A percentile compares a stretch with the other conserved stretches of the same genome.
Conservation (phyloP, 2,797 vertebrate species). For the Lindbergichthys nudifrons region DNA sequence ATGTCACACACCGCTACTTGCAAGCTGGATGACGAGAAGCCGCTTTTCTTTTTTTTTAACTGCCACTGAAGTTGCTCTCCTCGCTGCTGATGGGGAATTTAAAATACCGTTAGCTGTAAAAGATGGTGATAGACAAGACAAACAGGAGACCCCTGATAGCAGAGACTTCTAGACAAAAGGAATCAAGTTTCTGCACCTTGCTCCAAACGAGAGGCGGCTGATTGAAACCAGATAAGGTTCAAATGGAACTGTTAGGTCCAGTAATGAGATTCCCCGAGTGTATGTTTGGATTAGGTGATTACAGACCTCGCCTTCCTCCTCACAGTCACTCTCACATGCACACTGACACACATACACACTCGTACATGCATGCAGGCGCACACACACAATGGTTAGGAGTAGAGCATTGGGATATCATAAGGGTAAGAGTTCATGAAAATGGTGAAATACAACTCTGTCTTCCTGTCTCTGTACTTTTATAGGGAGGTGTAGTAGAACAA, state of each 20-base stretch:
- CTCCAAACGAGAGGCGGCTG: slow-evolving; percentile 77
- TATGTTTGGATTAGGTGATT: slow-evolving; percentile 89
- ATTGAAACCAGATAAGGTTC: slow-evolving; percentile 88
- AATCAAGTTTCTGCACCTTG: slow-evolving; percentile 79
- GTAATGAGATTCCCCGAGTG: slow-evolving; percentile 86
- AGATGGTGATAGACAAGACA: slow-evolving; percentile 79
- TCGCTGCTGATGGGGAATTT: slow-evolving; percentile 63
- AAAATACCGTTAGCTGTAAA: slow-evolving; percentile 59
- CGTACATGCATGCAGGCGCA: background rate
- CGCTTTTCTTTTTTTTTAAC: slow-evolving; percentile 43
- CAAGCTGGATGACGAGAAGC: slow-evolving; percentile 68
- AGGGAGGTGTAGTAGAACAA: slow-evolving; percentile 79
- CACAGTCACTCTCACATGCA: slow-evolving; percentile 67
- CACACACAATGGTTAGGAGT: background rate
- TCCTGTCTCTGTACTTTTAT: slow-evolving; percentile 77
- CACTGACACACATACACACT: slow-evolving; percentile 37
- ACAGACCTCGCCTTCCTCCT: slow-evolving; percentile 80
- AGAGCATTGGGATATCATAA: slow-evolving; percentile 51
- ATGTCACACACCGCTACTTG: slow-evolving; percentile 75
- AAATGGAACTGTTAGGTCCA: slow-evolving; percentile 84
- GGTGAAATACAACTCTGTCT: slow-evolving; percentile 77
- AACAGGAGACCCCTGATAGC: slow-evolving; percentile 77
- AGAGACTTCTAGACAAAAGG: slow-evolving; percentile 78
- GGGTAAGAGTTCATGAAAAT: slow-evolving; percentile 79
- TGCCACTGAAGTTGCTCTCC: slow-evolving; percentile 49